These are phyloP conservation scores for Drymodes brunneopygia DNA, from an alignment of 2,113 vertebrate species.

Conservation along the genomic window DNA sequence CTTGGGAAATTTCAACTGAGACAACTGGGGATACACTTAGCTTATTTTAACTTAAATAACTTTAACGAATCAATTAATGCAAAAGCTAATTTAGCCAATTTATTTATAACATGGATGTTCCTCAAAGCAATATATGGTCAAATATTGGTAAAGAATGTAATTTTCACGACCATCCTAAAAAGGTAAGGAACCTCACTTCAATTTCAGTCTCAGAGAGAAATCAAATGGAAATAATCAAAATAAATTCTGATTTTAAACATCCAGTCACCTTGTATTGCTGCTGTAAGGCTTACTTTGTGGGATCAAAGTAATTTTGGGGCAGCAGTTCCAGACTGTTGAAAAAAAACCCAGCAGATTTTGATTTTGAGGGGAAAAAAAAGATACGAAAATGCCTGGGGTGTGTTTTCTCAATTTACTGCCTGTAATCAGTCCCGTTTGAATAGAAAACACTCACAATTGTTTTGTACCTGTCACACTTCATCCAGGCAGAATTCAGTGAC, in stretches of 20 bases:
- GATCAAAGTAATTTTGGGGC: not conserved
- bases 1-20: too few species aligned
- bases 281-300: not conserved
- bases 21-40: too few species aligned
- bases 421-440: not conserved
- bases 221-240: not conserved
- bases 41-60: too few species aligned
- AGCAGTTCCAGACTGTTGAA: not conserved
- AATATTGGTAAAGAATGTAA: not conserved
- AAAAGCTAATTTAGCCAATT: too few species aligned
- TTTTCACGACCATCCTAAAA: not conserved
- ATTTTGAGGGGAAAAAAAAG: accelerated
- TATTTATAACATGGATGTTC: too few species aligned
- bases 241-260: not conserved
- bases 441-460: not conserved
- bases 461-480: not conserved
- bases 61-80: too few species aligned
- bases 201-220: not conserved
- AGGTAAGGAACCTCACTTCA: not conserved
- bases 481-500: not conserved
- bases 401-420: not conserved
- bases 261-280: not conserved
- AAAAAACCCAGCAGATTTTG: not conserved
- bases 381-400: not conserved
- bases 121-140: not conserved